Evolutionary conservation across 2,113 vertebrate species (phyloP), one percentile per base, ranked within the genome.

Genomic region (Bos javanicus): DNA sequence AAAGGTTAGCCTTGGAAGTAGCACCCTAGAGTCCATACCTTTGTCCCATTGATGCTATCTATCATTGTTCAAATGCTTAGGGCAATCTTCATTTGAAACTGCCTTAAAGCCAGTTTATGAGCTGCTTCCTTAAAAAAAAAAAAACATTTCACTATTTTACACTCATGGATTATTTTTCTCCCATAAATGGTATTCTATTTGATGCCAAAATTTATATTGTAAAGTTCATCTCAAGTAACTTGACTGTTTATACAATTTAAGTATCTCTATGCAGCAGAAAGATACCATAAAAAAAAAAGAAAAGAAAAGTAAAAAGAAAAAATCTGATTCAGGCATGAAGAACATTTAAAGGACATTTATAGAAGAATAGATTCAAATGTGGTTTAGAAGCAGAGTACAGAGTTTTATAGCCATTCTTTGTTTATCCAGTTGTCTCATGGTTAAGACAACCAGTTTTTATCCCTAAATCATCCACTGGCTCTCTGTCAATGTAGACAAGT

Each of bases 341-440:
- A 94, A 89, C 54, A 57, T 78, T 94, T 78, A 67, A 95, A 96
- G 95, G 92, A 89, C 50, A 64, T 78, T 93, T 78, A 57, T 89
- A 62, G 78, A 94, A 91, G 78, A 90, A 87, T 33, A 96, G 60
- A 93, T 91, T 96, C 56, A 94, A 78, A 95, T 91, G 17, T 94
- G 43, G 93, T 89, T 94, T 39, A 81, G 54, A 54, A 48, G 46
- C 83, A 87, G 33, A 36, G 54, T 89, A 39, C 83, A 87, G 33
- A 36, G 54, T 89, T 96, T 91, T 93, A 90, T 93, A 87, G 52
- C 19, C 48, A 74, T 91, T 90, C 94, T 95, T 96, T 98, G 91
- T 97, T 96, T 97, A 96, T 87, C 48, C 87, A 97, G 10, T 97
- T 94, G 52, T 94, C 94, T 97, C 50, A 71, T 74, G 88, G 82